Percentiles rank a stretch among this genome's conserved stretches.
These are phyloP conservation scores for Smithornis capensis DNA, from an alignment of 2,113 vertebrate species.

Conservation along the genomic window DNA sequence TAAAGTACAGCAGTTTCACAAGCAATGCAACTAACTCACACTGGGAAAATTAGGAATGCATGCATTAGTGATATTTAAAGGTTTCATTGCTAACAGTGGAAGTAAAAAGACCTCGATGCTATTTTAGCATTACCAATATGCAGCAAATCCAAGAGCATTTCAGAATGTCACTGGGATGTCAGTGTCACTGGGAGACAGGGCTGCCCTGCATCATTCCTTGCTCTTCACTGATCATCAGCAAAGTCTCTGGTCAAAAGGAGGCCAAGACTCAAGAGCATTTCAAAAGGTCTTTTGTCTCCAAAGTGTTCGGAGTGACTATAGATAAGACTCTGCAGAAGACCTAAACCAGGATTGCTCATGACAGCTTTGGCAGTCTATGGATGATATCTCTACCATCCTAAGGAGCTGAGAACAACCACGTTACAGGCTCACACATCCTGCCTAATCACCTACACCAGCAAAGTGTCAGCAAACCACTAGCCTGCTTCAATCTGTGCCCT, in stretches of 20 bases:
- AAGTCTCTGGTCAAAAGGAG: neutral
- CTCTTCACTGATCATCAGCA: neutral
- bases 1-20: conserved; percentile 29
- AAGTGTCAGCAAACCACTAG: neutral
- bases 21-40: neutral
- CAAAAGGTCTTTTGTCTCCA: neutral
- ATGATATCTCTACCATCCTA: neutral
- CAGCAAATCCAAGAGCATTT: neutral
- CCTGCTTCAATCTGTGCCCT: neutral
- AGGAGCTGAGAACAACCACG: neutral
- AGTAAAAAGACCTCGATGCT: neutral
- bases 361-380: neutral
- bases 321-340: neutral
- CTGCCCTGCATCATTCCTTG: neutral
- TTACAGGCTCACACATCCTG: neutral
- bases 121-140: neutral
- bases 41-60: conserved; percentile 8
- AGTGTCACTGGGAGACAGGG: neutral
- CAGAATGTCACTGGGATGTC: neutral
- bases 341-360: neutral
- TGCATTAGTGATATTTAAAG: conserved; percentile 22
- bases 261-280: neutral
- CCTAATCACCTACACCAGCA: neutral
- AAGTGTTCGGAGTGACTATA: neutral
- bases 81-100: conserved; percentile 16